Evolutionary conservation across 2,888 invertebrate genomes (phyloP), one percentile per base, ranked within the genome.

Genomic region (Didymodactylos carnosus): DNA sequence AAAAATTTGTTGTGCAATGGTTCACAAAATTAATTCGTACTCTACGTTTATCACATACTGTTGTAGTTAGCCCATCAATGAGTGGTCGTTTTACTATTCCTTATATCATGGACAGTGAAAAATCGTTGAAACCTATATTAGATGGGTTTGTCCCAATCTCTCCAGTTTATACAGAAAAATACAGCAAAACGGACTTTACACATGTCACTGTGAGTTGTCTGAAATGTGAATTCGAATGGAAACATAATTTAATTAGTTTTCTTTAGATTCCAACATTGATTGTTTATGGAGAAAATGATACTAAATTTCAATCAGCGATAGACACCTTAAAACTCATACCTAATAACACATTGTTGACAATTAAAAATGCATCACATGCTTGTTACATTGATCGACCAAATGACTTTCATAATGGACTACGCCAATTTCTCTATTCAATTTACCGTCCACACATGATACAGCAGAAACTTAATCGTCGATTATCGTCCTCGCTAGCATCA

Each of bases 61-160:
- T 86, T 5, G 77, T 86, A 25, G 80, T 86, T 6, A 82, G 83
- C 69, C 85, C 86, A 0, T 85, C 85, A 3, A 84, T 85, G 84
- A 84, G 84, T 77, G 86, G 86, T 4, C 72, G 77, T 7, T 86
- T 80, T 77, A 79, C 84, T 10, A 77, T 86, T 29, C 83, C 84
- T 2, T 83, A 80, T 77, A 74, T 85, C 39, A 79, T 82, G 76
- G 77, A 82, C 49, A 80, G 82, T 13, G 76, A 75, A n/a, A 76
- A 73, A 39, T 78, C 78, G 27, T 49, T 51, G 13, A 70, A 76
- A 5, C 73, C 78, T 23, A 76, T 82, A 35, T n/a, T n/a, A n/a
- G 77, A 78, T n/a, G 85, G 83, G 0, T 84, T 79, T 75, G 78
- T 85, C 2, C 82, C 84, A 14, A 79, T 85, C 0, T 84, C 85